Percentiles rank a stretch among this genome's conserved stretches.
phyloP scores from a whole-genome alignment of 2,888 invertebrate genomes.

The Euplagia quadripunctaria region DNA sequence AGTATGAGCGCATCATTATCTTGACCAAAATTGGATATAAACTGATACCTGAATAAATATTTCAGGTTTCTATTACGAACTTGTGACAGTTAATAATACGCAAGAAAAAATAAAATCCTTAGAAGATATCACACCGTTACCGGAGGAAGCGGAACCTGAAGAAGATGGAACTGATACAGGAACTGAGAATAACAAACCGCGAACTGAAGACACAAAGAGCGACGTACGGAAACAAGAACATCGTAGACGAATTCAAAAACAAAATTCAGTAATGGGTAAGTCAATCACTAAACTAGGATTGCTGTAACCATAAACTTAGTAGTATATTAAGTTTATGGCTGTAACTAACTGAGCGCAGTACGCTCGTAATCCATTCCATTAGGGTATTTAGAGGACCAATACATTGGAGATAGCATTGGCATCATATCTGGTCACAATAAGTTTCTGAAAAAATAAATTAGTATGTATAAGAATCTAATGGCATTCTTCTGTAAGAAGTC shows the following conservation, averaged over 20 bases:
- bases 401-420: too few relatives aligned
- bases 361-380: too few relatives aligned
- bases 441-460: too few relatives aligned
- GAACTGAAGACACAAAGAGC: not conserved
- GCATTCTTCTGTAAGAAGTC: too few relatives aligned
- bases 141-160: slow-evolving; percentile 67
- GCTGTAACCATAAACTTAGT: too few relatives aligned
- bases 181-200: not conserved
- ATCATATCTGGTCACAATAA: too few relatives aligned
- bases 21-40: too few relatives aligned
- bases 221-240: slow-evolving; percentile 65
- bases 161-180: slow-evolving; percentile 54
- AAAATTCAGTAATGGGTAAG: slow-evolving; percentile 65
- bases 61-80: slow-evolving; percentile 82
- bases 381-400: too few relatives aligned
- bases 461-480: too few relatives aligned
- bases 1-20: too few relatives aligned
- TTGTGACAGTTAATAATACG: slow-evolving; percentile 89
- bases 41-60: not conserved
- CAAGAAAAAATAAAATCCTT: slow-evolving; percentile 60
- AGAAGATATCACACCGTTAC: slow-evolving; percentile 69
- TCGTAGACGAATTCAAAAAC: slow-evolving; percentile 65
- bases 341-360: not conserved
- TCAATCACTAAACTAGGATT: not conserved
- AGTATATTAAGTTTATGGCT: too few relatives aligned